A percentile compares a stretch with the other conserved stretches of the same genome.
These are phyloP conservation scores for Notothenia rossii DNA, from an alignment of 2,113 vertebrate species.

Conservation along the genomic window DNA sequence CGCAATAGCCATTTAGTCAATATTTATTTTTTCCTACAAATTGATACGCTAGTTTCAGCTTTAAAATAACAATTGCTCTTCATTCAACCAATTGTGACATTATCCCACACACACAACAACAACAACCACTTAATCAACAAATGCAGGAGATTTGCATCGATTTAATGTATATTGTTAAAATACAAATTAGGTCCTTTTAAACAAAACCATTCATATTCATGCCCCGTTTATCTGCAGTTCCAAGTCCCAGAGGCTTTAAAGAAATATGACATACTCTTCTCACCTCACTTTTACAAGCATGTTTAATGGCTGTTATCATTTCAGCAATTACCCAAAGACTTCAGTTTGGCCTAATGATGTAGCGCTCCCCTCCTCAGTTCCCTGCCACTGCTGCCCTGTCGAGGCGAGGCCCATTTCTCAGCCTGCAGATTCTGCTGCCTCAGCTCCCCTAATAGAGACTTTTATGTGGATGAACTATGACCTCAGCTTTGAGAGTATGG, in stretches of 20 bases:
- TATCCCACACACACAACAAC: neutral
- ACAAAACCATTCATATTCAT: slow-evolving; percentile 23
- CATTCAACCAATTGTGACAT: neutral
- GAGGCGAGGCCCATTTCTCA: slow-evolving; percentile 87
- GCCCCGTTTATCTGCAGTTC: slow-evolving; percentile 60
- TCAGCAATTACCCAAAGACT: slow-evolving; percentile 83
- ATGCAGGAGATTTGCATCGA: neutral
- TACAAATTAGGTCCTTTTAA: too few relatives aligned
- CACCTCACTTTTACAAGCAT: slow-evolving; percentile 80
- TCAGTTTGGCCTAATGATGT: slow-evolving; percentile 82
- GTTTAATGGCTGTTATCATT: slow-evolving; percentile 86
- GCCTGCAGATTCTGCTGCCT: slow-evolving; percentile 87
- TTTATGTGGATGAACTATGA: slow-evolving; percentile 83
- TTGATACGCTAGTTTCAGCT: too few relatives aligned
- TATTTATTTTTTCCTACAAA: too few relatives aligned
- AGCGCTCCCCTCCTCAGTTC: slow-evolving; percentile 76
- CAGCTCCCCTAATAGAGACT: slow-evolving; percentile 87
- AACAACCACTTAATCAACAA: neutral
- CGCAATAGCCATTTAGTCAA: too few relatives aligned
- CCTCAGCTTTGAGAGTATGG: slow-evolving; percentile 80
- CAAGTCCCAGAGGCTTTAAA: slow-evolving; percentile 79
- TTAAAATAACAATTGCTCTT: neutral
- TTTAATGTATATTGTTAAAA: slow-evolving; percentile 26
- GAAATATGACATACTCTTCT: slow-evolving; percentile 82
- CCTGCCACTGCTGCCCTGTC: slow-evolving; percentile 80